phyloP scores from a whole-genome alignment of 2,888 invertebrate genomes.

The Nomada fucata region DNA sequence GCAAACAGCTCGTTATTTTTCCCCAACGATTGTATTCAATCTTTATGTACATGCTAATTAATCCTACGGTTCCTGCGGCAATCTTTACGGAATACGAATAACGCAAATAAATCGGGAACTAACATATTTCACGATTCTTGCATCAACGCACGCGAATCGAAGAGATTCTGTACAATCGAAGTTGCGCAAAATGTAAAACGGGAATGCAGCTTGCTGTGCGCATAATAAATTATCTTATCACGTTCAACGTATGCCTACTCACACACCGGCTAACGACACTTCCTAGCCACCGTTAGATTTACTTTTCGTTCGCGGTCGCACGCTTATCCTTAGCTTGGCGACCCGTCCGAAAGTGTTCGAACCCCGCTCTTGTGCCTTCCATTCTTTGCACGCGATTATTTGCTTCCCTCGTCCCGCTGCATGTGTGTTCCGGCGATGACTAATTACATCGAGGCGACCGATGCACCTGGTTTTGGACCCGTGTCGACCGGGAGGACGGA shows the following conservation, averaged over 20 bases:
- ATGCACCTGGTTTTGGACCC: constrained; percentile 58
- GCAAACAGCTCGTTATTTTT: not conserved
- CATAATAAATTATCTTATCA: constrained; percentile 41
- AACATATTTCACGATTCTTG: not conserved
- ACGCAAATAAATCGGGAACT: constrained; percentile 3
- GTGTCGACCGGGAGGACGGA: constrained; percentile 24
- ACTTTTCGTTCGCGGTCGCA: not conserved
- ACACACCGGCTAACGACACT: constrained; percentile 1
- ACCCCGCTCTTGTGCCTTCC: not conserved
- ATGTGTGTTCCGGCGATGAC: constrained; percentile 40
- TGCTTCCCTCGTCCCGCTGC: not conserved
- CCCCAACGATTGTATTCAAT: not conserved
- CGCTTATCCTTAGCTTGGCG: not conserved
- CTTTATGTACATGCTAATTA: not conserved
- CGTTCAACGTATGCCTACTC: not conserved
- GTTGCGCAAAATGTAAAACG: constrained; percentile 21
- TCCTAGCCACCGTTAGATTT: constrained; percentile 23
- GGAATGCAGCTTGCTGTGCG: constrained; percentile 45
- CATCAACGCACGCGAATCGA: not conserved
- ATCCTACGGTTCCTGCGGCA: not conserved
- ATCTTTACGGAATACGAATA: not conserved
- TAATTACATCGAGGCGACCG: constrained; percentile 51
- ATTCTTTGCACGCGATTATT: not conserved
- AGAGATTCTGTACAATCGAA: not conserved
- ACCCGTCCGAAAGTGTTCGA: not conserved